Evolutionary conservation across 2,888 invertebrate genomes (phyloP).

Genomic region (Eupithecia vulgata): DNA sequence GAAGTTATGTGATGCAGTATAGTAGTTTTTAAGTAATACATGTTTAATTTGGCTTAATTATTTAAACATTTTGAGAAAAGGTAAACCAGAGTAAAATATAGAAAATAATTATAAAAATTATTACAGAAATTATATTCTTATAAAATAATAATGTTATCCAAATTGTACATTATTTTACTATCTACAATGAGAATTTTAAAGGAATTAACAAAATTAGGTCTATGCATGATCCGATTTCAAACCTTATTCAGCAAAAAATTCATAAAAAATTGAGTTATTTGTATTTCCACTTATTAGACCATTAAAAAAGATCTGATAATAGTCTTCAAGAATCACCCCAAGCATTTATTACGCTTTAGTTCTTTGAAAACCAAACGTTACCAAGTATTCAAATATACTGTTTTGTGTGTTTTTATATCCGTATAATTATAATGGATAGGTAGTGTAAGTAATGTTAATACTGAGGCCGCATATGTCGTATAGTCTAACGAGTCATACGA

Average conservation of each 20-base stretch:
- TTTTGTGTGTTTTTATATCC: no score
- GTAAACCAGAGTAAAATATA: constrained; percentile 59
- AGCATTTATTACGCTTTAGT: no score
- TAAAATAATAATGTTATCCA: constrained; percentile 23
- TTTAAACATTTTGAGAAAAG: constrained; percentile 21
- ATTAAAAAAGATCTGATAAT: no score
- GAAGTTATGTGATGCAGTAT: neutral
- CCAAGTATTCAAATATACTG: no score
- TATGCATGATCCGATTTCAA: constrained; percentile 2
- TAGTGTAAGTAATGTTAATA: no score
- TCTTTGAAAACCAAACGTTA: no score
- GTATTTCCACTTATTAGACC: neutral
- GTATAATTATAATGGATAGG: no score
- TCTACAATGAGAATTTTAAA: constrained; percentile 67
- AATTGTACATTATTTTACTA: constrained; percentile 71
- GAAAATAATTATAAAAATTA: constrained; percentile 48
- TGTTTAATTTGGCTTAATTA: neutral
- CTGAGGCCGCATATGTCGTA: no score
- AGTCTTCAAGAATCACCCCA: no score
- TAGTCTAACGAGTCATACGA: no score
- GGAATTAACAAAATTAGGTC: constrained; percentile 52
- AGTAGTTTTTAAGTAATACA: neutral
- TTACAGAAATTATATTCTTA: constrained; percentile 57
- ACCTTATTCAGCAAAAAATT: neutral
- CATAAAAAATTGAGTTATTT: neutral